Evolutionary conservation across 2,888 invertebrate genomes (phyloP), one percentile per base, ranked within the genome.

Genomic region (Heliconius aoede): DNA sequence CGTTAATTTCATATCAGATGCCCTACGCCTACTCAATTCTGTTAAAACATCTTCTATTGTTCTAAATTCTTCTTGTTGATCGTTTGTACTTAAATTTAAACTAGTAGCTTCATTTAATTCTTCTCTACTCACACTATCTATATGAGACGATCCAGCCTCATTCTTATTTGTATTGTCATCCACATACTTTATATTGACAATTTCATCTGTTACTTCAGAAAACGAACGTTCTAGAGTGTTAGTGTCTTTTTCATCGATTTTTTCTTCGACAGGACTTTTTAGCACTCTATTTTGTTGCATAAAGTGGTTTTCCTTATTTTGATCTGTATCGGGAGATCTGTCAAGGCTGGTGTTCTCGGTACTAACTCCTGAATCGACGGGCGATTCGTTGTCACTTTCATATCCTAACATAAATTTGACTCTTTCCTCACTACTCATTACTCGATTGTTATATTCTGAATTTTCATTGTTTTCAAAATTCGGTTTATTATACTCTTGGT

Each of bases 321-420:
- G 88, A 77, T 96, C 95, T 3, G 95, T 90, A 78, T 95, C 96
- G 1, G 96, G 96, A 15, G 96, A 95, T 84, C 96, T 90, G 86
- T 96, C 96, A 84, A 96, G 88, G 83, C 96, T 96, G 46, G 96
- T 96, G 80, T 96, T 97, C 86, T 96, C 97, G 32, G 97, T 97
- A 84, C 96, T 96, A 72, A 97, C 96, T 0, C 97, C 96, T 0
- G 96, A 96, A 86, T 97, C 96, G 0, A 82, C 92, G 0, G 94
- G 91, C 58, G 93, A 93, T 80, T 93, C 92, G 78, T 93, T 93
- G 15, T 95, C 94, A 76, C 94, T 94, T 58, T 95, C 95, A 60
- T 94, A 94, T 4, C 94, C 94, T 69, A 95, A 84, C 89, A 93
- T 91, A 81, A 95, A 94, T 81, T 92, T 93, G 24, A 94, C 92